Percentiles rank a stretch among this genome's conserved stretches.
Evolutionary conservation across 2,797 vertebrate species (phyloP).

Genomic region (Mus minutoides): DNA sequence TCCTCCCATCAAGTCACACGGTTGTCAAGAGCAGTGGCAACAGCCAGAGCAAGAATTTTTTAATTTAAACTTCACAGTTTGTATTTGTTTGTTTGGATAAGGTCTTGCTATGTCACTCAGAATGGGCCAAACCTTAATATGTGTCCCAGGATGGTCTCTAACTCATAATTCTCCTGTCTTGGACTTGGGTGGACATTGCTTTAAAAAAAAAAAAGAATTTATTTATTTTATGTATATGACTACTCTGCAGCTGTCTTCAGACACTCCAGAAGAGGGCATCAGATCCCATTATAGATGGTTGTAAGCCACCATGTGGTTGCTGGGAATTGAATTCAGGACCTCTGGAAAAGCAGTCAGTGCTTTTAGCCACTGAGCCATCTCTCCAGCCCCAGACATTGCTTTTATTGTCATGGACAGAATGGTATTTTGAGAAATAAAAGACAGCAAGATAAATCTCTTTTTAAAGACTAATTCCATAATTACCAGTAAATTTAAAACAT

Average conservation of each 20-base stretch:
- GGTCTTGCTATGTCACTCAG: not conserved
- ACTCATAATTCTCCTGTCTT: not conserved
- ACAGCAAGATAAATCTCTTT: not conserved
- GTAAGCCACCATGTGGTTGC: too few species aligned
- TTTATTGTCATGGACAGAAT: not conserved
- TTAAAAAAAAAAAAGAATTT: too few species aligned
- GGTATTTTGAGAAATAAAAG: conserved; percentile 47
- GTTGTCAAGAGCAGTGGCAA: not conserved
- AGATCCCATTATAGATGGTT: too few species aligned
- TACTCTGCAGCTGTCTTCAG: too few species aligned
- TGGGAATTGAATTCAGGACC: too few species aligned
- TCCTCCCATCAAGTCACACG: not conserved
- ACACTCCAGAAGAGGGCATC: too few species aligned
- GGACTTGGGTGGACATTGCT: not conserved
- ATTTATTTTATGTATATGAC: too few species aligned
- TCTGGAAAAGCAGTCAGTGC: too few species aligned
- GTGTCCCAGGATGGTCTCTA: not conserved
- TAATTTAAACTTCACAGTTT: not conserved
- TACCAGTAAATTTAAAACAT: not conserved
- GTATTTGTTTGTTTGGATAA: not conserved
- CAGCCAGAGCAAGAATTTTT: not conserved
- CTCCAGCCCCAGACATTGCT: not conserved
- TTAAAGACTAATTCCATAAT: conserved; percentile 32
- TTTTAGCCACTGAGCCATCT: too few species aligned
- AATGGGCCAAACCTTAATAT: not conserved